phyloP scores from a whole-genome alignment of 2,797 vertebrate species.

The Bradypodion pumilum region DNA sequence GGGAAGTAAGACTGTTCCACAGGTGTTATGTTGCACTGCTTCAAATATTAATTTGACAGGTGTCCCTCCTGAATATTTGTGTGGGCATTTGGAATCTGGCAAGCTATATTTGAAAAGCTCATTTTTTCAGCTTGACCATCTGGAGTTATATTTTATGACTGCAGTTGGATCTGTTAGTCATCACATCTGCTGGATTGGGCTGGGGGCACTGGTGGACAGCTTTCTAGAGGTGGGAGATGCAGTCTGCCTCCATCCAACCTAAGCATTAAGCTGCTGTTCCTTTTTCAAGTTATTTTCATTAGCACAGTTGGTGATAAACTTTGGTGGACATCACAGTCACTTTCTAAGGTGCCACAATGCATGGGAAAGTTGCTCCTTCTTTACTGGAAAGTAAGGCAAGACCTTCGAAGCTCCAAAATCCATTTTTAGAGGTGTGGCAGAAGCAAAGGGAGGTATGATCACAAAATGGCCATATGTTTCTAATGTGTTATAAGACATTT shows the following conservation, averaged over 20 bases:
- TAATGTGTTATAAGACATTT: background rate
- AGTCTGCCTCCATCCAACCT: background rate
- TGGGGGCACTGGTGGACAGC: background rate
- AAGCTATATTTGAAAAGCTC: constrained; percentile 4
- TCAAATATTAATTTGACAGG: background rate
- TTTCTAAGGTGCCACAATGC: no score
- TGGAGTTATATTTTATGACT: constrained; percentile 18
- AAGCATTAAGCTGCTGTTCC: no score
- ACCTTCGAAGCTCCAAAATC: no score
- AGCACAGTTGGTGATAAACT: no score
- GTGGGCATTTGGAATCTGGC: background rate
- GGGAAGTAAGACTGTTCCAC: background rate
- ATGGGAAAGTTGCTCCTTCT: background rate
- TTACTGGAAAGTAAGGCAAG: background rate
- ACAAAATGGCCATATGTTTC: no score
- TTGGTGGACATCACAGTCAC: no score
- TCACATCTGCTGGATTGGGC: background rate
- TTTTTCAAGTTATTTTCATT: no score
- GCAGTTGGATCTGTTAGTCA: accelerated
- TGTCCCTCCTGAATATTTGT: background rate
- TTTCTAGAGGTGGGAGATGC: background rate
- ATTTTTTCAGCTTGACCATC: constrained; percentile 32
- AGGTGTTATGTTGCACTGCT: background rate
- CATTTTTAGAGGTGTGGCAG: no score
- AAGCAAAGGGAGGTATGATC: no score